Percentiles rank a stretch among this genome's conserved stretches.
Conservation (phyloP, 2,797 vertebrate species). For the Rhinophrynus dorsalis region DNA sequence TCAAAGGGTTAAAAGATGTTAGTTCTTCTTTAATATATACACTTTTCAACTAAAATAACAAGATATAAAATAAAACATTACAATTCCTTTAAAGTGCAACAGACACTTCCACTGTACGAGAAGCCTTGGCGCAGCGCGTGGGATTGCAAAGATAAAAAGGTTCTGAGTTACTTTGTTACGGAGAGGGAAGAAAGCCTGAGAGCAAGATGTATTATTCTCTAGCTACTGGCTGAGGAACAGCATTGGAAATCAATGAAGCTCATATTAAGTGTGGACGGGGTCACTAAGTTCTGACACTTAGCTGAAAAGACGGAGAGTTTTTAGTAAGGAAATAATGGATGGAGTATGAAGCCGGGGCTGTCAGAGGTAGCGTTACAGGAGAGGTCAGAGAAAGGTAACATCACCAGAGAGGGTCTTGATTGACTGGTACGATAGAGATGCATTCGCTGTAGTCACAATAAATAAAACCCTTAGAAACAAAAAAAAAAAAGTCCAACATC, state of each 20-base stretch:
- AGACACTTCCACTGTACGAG: too few species aligned
- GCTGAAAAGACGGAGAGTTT: background rate
- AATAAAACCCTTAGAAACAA: too few species aligned
- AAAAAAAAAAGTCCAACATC: too few species aligned
- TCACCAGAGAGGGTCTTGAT: background rate
- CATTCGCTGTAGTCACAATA: too few species aligned
- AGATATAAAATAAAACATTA: too few species aligned
- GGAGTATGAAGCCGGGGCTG: background rate
- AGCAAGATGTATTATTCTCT: background rate
- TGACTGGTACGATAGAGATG: too few species aligned
- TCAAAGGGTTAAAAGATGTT: too few species aligned
- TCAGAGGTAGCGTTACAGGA: background rate
- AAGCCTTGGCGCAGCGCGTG: too few species aligned
- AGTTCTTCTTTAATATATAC: too few species aligned
- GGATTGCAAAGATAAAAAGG: background rate
- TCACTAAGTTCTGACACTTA: background rate
- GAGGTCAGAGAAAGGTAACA: background rate
- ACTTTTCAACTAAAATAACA: too few species aligned
- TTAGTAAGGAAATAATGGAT: slow-evolving; percentile 10
- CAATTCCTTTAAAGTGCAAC: too few species aligned
- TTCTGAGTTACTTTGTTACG: background rate
- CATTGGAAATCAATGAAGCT: slow-evolving; percentile 40
- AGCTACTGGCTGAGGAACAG: background rate
- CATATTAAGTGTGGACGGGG: slow-evolving; percentile 12
- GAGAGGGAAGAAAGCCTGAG: background rate